Evolutionary conservation across 1,140 invertebrate species (phyloP).

Genomic region (Ridgeia piscesae): DNA sequence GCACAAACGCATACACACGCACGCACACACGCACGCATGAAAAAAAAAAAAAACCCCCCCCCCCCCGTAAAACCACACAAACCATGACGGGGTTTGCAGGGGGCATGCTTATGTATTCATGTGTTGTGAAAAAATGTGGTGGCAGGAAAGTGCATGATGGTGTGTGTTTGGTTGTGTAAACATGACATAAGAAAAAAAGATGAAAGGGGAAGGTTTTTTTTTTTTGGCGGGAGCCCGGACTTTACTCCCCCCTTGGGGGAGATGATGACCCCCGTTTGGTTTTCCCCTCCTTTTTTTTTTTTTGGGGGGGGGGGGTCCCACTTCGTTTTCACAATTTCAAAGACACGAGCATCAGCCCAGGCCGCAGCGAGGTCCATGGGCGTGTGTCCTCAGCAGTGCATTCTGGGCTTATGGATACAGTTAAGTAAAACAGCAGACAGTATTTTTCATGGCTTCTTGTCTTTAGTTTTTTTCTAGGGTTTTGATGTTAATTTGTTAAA

Average conservation of each 20-base stretch:
- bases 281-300: constrained; percentile 33
- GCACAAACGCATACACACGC: not conserved
- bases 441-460: too few species aligned
- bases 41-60: too few species aligned
- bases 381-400: constrained; percentile 44
- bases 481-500: not conserved
- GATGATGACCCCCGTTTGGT: constrained; percentile 36
- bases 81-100: too few species aligned
- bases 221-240: not conserved
- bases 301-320: constrained; percentile 47
- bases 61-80: not conserved
- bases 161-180: too few species aligned
- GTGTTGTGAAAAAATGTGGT: too few species aligned
- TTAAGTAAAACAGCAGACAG: too few species aligned
- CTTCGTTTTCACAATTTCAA: constrained; percentile 50
- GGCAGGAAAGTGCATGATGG: not conserved
- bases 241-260: not conserved
- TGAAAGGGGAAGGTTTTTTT: too few species aligned
- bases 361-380: constrained; percentile 51
- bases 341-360: constrained; percentile 54
- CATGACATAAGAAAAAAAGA: too few species aligned
- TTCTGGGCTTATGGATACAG: not conserved
- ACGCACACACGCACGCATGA: not conserved
- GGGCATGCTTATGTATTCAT: too few species aligned
- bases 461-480: too few species aligned